Evolutionary conservation across 1,140 invertebrate species (phyloP), one percentile per base, ranked within the genome.

Genomic region (Pseudomyrmex dendroicus): DNA sequence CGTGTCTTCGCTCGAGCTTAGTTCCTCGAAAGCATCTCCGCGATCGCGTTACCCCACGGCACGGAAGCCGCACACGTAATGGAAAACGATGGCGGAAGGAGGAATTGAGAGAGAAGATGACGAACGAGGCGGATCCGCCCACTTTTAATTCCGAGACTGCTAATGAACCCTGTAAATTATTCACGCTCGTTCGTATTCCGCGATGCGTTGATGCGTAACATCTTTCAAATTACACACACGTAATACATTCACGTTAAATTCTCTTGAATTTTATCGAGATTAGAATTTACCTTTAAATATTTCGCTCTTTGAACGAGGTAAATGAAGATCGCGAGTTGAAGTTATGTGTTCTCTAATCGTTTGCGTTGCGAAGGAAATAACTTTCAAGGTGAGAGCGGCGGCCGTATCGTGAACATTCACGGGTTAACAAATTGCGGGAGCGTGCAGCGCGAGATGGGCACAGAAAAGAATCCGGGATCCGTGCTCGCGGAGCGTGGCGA

Each of bases 1-100:
- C 68, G 83, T 48, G 66, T 70, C 64, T 88, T 78, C 68, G 83
- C 61, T 82, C 70, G 73, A 54, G 35, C 70, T 73, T 68, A 48
- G 73, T 88, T 89, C 84, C 86, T 56, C 86, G 89, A 89, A 84
- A 84, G 82, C 83, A 83, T 89, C 87, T 88, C 62, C 46, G 44
- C 73, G 86, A 88, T 83, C 87, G 87, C 86, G 76, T 84, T 73
- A 84, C 82, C 35, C 82, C 54, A 15, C 73, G 64, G 50, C 50
- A 17, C 73, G 64, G 54, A 82, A 85, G 74, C 73, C 67, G 74
- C 62, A 78, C 72, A 68, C 64, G 73, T 83, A 73, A 85, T 76
- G 76, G 46, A 64, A 46, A 57, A 77, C 20, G 72, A 59, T 57
- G 54, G 25, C 13, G 13, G 10, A 2, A 56, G 12, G 44, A 3